Evolutionary conservation across 2,888 invertebrate species (phyloP).

Genomic region (Dolichomitus sp.): DNA sequence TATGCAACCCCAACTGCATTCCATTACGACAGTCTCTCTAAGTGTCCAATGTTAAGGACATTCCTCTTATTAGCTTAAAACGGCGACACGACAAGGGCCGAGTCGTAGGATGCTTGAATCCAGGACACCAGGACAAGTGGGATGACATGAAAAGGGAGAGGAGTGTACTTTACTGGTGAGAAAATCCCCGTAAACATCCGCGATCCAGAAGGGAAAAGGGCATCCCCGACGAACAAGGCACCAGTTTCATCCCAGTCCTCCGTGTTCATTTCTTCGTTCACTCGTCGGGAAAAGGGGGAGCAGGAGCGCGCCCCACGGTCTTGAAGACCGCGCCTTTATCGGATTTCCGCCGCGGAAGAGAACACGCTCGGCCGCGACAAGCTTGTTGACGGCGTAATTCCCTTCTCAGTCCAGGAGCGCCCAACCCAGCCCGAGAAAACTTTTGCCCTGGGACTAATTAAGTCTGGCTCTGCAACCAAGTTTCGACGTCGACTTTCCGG

Average conservation of each 20-base stretch:
- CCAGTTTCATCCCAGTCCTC: conserved; percentile 45
- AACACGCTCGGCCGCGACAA: conserved; percentile 69
- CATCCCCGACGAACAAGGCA: conserved; percentile 1
- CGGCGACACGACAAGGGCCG: too few relatives aligned
- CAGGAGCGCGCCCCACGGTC: conserved; percentile 36
- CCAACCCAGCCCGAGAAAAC: conserved; percentile 68
- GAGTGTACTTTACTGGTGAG: too few relatives aligned
- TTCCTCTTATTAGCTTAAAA: too few relatives aligned
- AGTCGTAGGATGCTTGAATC: too few relatives aligned
- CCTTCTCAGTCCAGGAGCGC: conserved; percentile 24
- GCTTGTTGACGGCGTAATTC: conserved; percentile 80
- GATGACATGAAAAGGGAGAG: too few relatives aligned
- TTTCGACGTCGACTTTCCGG: conserved; percentile 71
- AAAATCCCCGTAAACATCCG: too few relatives aligned
- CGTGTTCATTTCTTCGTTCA: conserved; percentile 38
- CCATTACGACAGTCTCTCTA: too few relatives aligned
- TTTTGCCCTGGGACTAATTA: conserved; percentile 78
- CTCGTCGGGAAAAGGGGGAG: conserved; percentile 19
- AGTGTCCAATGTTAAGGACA: too few relatives aligned
- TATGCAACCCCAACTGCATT: too few relatives aligned
- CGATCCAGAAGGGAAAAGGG: conserved; percentile 12
- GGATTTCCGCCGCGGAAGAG: conserved; percentile 64
- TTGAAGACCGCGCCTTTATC: conserved; percentile 66
- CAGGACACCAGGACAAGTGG: too few relatives aligned
- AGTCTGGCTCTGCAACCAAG: conserved; percentile 73